Evolutionary conservation across 2,888 invertebrate species (phyloP), one percentile per base, ranked within the genome.

Genomic region (Andricus curvator): DNA sequence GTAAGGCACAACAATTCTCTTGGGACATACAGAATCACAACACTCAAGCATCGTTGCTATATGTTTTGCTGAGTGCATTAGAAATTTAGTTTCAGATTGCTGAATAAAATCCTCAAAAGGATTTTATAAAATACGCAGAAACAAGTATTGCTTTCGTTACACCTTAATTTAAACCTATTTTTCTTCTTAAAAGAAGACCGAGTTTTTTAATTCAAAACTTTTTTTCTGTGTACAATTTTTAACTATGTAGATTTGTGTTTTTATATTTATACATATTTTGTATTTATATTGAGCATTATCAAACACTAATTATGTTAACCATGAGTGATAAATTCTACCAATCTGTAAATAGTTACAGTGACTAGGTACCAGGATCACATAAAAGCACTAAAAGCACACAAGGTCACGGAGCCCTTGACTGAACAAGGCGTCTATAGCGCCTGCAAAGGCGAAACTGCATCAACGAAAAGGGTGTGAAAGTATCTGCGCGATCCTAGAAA

Each of bases 391-490:
- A 13, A 44, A 44, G 44, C 17, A 51, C n/a, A 56, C 70, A 70
- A 70, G 70, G 70, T 70, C 70, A 70, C 70, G 67, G 70, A 70
- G 70, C 15, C 70, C 51, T 70, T 70, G 29, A 70, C 56, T 51
- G 48, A 25, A 33, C 56, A 70, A 70, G 51, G 70, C 48, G 51
- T 9, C 48, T 51, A 17, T 70, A 70, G 29, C 48, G 70, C 29
- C 70, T 33, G 51, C 70, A 33, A 48, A 70, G 9, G 20, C 33
- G 29, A 70, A 70, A 70, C 70, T 70, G 70, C 48, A 70, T 25
- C 25, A 48, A 29, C 20, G 70, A 56, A 33, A 70, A 70, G 70
- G 70, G 70, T 70, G 51, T 56, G 70, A 70, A 70, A 70, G 51
- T 70, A 29, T n/a, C 20, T 56, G 51, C 4, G 29, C 70, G 29